Base-by-base conservation (phyloP, 2,113 vertebrate species). In the Brachyistius frenatus region DNA sequence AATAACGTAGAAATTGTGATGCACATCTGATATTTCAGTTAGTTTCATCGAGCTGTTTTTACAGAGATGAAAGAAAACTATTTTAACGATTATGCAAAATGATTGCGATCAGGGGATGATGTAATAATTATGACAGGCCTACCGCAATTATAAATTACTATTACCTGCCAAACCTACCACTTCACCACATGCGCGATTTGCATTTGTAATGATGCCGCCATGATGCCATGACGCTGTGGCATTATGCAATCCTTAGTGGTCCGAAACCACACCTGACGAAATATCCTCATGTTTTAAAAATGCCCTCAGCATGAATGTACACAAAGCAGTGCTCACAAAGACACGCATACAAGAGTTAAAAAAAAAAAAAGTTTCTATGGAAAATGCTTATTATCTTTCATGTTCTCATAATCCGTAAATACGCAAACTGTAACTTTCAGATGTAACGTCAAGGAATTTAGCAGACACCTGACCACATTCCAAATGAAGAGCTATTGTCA, bases 401-500 rank as follows among this genome's bases (percentile, higher is more conserved):
- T 70, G 30, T 46, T 35, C 14, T 69, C 71, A 58, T 67, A 46
- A 73, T 57, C n/a, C 37, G n/a, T 36, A 4, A 58, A 55, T 14
- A 61, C 5, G 9, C 37, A 65, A 30, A 11, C 36, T 44, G 32
- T 62, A 47, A 84, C 8, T 52, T 68, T 73, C 49, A 62, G 49
- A 69, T 31, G 64, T 37, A 49, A 80, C 30, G 33, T 50, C 14
- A 50, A 61, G 8, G 76, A 54, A 32, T 71, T 75, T 55, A 62
- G 44, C 7, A 80, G 47, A 79, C 76, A 87, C 81, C 73, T 86
- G 81, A 88, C 66, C 78, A 63, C 52, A 84, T 84, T 73, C 57
- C 58, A 36, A 50, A 70, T 66, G 58, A 75, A 78, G 86, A 92
- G 71, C 81, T 73, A 92, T 86, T 87, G 90, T 92, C 14, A 64